Evolutionary conservation across 2,113 vertebrate genomes (phyloP), one percentile per base, ranked within the genome.

Genomic region (Sula dactylatra): DNA sequence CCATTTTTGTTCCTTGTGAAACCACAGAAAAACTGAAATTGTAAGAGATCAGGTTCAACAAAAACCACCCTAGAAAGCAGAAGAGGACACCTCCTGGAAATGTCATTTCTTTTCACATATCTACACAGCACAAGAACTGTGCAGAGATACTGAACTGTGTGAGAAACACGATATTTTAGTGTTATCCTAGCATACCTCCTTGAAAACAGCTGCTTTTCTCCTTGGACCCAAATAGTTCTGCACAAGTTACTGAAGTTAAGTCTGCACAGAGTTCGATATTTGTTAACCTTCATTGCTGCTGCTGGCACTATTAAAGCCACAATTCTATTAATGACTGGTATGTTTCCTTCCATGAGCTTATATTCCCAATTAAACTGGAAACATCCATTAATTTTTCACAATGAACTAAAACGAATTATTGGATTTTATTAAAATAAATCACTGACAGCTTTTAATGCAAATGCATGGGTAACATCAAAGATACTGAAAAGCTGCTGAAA

Each of bases 381-480:
- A 67, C 15, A 71, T 13, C 20, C 44, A 55, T 91, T 86, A 62
- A 59, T 87, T 93, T 97, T 94, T 93, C 61, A 89, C 32, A 16
- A 86, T 55, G 9, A 95, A 59, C 47, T 89, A 56, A 94, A 92
- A 71, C 72, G 24, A 17, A 74, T 94, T 87, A 91, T 79, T 94
- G 32, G 32, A 31, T 83, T 93, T 95, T 94, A 89, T 84, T 86
- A 74, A 92, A 95, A 96, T 86, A 94, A 91, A 89, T 81, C 86
- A 82, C 45, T 86, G 67, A 59, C 65, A 93, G 73, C 34, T 93
- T 84, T 94, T 89, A 87, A 95, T 94, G 89, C 18, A 95, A 96
- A 94, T 84, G 42, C 44, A 82, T 31, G 91, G 24, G 11, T 78
- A 78, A 92, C 91, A 93, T 96, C 95, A 97, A 95, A 96, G 91